Conservation (phyloP, 2,888 invertebrate genomes). For the Heliconius aoede region DNA sequence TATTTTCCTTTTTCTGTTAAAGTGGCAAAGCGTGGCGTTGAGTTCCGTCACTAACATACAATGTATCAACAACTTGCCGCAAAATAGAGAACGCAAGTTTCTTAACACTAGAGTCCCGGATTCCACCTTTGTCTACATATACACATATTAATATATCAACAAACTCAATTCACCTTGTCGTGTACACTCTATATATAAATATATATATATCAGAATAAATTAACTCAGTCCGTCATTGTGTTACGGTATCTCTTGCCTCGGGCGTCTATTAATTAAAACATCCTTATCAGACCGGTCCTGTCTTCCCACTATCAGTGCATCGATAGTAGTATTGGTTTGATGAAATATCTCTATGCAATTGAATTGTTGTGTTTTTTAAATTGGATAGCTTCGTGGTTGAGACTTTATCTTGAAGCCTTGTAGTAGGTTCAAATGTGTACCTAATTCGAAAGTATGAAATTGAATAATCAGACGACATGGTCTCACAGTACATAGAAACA, state of each 20-base stretch:
- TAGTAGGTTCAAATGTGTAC: background rate
- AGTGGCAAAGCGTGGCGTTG: too few species aligned
- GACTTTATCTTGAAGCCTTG: background rate
- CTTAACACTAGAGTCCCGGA: too few species aligned
- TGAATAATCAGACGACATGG: background rate
- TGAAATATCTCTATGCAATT: conserved; percentile 24
- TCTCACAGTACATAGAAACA: too few species aligned
- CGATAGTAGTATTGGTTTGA: conserved; percentile 29
- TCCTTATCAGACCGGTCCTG: conserved; percentile 35
- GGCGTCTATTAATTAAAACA: conserved; percentile 40
- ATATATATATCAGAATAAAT: conserved; percentile 28
- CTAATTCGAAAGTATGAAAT: background rate
- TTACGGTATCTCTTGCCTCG: conserved; percentile 27
- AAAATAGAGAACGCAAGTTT: too few species aligned
- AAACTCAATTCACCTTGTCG: background rate
- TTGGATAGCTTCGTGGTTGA: background rate
- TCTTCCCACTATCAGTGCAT: conserved; percentile 28
- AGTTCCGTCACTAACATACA: too few species aligned
- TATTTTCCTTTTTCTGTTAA: background rate
- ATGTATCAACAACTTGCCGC: too few species aligned
- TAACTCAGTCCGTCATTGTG: conserved; percentile 31
- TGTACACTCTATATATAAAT: conserved; percentile 20
- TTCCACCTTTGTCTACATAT: too few species aligned
- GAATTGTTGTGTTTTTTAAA: conserved; percentile 9
- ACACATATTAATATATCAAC: background rate